Evolutionary conservation across 2,797 vertebrate genomes (phyloP).

Genomic region (Xenopus petersii): DNA sequence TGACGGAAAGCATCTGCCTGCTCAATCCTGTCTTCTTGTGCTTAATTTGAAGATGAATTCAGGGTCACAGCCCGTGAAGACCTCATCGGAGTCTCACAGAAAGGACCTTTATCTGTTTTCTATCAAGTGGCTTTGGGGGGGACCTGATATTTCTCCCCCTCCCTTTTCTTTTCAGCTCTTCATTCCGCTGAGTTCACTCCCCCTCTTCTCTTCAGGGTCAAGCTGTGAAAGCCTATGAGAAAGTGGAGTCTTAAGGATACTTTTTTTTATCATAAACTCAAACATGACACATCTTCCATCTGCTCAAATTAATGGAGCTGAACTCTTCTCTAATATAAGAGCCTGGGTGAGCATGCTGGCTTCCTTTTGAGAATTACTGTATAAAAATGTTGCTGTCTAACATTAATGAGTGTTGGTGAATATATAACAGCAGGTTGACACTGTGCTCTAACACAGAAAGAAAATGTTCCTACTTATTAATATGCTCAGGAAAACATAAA

Average conservation of each 20-base stretch:
- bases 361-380: not conserved
- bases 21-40: not conserved
- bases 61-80: conserved; percentile 9
- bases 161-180: conserved; percentile 31
- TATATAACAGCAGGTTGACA: too few species aligned
- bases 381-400: too few species aligned
- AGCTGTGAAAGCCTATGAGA: conserved; percentile 42
- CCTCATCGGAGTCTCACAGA: conserved; percentile 11
- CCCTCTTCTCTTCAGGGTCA: conserved; percentile 45
- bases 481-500: too few species aligned
- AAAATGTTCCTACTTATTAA: too few species aligned
- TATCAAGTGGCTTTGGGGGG: not conserved
- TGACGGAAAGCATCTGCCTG: conserved; percentile 15
- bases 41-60: conserved; percentile 42
- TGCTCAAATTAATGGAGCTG: not conserved
- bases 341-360: not conserved
- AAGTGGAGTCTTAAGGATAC: not conserved
- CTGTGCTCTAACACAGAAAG: too few species aligned
- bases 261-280: conserved; percentile 4
- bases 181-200: conserved; percentile 58
- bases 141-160: not conserved
- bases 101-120: conserved; percentile 30
- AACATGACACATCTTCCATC: not conserved
- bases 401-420: too few species aligned
- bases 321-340: not conserved